Conservation (phyloP, 2,113 vertebrate genomes). For the Fregata magnificens region DNA sequence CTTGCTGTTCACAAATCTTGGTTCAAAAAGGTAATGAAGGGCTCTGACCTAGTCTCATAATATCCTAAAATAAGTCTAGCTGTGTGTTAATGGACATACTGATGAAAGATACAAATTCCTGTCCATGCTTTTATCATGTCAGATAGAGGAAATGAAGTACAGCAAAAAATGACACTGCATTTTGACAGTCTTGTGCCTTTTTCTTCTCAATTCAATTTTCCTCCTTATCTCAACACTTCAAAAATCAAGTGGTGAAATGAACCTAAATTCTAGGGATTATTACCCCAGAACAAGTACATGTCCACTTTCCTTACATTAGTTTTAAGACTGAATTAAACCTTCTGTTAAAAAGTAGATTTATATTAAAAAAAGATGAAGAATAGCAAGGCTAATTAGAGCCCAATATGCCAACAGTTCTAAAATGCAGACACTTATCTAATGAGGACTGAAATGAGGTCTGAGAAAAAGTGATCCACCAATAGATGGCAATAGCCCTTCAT, state of each 20-base stretch:
- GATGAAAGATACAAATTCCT: neutral
- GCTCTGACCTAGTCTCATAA: neutral
- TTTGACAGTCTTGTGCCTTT: neutral
- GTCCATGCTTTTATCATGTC: neutral
- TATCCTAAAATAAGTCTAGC: neutral
- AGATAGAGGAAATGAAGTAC: neutral
- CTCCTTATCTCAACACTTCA: neutral
- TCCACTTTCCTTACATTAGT: neutral
- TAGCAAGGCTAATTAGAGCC: neutral
- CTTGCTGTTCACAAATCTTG: neutral
- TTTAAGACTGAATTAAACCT: neutral
- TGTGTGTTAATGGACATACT: neutral
- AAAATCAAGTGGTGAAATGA: neutral
- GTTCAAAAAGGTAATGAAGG: neutral
- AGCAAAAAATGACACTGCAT: neutral
- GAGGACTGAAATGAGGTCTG: neutral
- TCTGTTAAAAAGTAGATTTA: neutral
- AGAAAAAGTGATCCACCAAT: neutral
- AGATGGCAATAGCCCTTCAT: slow-evolving; percentile 24
- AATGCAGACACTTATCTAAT: neutral
- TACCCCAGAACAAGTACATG: neutral
- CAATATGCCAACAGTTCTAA: neutral
- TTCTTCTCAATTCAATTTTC: neutral
- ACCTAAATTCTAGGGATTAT: neutral
- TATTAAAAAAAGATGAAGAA: neutral